phyloP scores from a whole-genome alignment of 2,113 vertebrate genomes.

The Malurus cyaneus region DNA sequence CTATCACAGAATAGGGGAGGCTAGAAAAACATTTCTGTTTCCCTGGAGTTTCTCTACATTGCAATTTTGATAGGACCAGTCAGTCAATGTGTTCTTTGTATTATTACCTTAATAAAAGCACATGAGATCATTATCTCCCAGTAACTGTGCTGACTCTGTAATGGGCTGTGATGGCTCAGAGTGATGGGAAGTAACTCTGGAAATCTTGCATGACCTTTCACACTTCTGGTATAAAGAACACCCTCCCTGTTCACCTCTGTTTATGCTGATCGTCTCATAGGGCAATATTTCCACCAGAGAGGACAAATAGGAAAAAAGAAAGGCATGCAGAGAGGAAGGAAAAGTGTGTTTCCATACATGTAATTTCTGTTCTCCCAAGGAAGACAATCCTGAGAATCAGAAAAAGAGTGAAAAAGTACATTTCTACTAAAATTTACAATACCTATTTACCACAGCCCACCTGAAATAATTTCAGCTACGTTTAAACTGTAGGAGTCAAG shows the following conservation, averaged over 20 bases:
- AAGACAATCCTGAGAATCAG: background rate
- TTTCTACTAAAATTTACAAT: background rate
- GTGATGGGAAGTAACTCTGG: background rate
- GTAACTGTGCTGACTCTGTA: background rate
- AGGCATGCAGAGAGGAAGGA: background rate
- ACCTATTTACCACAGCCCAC: background rate
- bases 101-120: background rate
- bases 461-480: background rate
- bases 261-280: background rate
- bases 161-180: background rate
- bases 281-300: background rate
- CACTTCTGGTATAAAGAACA: fast-evolving
- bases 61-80: background rate
- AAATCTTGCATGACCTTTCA: background rate
- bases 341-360: background rate
- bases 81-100: fast-evolving
- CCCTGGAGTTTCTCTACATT: background rate
- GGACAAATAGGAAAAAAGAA: background rate
- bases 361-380: background rate
- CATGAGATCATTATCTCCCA: background rate
- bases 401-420: background rate
- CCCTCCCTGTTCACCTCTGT: background rate
- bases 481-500: background rate
- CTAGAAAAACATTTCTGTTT: background rate
- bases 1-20: background rate